These are phyloP conservation scores for Trissoscelio sp. DNA, from an alignment of 2,888 invertebrate genomes.

Conservation along the genomic window DNA sequence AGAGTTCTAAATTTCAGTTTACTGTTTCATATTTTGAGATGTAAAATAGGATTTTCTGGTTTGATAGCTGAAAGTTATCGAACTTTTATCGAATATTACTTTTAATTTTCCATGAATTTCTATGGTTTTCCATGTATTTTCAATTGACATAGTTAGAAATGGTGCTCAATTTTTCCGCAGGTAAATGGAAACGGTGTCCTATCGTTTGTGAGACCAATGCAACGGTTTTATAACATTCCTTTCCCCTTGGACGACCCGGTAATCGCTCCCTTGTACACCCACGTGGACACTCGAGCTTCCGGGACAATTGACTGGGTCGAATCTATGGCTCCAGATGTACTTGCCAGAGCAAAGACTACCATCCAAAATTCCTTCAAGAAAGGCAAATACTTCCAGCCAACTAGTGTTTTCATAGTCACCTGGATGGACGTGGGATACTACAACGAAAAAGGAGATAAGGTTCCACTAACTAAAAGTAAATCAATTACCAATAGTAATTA, in stretches of 20 bases:
- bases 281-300: slow-evolving; percentile 91
- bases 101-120: too few species aligned
- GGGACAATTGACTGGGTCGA: slow-evolving; percentile 91
- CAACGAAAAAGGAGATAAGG: slow-evolving; percentile 87
- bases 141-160: too few species aligned
- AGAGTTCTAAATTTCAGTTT: slow-evolving; percentile 8
- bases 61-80: too few species aligned
- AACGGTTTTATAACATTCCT: slow-evolving; percentile 93
- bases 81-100: too few species aligned
- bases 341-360: slow-evolving; percentile 88
- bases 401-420: slow-evolving; percentile 92
- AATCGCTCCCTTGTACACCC: slow-evolving; percentile 95
- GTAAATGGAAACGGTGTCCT: slow-evolving; percentile 95
- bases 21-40: too few species aligned
- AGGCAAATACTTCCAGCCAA: slow-evolving; percentile 89
- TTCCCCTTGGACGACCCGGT: slow-evolving; percentile 95
- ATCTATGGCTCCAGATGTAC: slow-evolving; percentile 86
- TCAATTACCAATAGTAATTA: background rate
- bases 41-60: too few species aligned
- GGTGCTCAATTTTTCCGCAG: slow-evolving; percentile 85
- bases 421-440: slow-evolving; percentile 95
- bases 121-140: too few species aligned
- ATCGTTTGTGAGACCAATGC: slow-evolving; percentile 94
- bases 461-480: slow-evolving; percentile 70
- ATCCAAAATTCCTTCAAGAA: slow-evolving; percentile 90